phyloP scores from a whole-genome alignment of 2,113 vertebrate species.

The Pteruthius melanotis region DNA sequence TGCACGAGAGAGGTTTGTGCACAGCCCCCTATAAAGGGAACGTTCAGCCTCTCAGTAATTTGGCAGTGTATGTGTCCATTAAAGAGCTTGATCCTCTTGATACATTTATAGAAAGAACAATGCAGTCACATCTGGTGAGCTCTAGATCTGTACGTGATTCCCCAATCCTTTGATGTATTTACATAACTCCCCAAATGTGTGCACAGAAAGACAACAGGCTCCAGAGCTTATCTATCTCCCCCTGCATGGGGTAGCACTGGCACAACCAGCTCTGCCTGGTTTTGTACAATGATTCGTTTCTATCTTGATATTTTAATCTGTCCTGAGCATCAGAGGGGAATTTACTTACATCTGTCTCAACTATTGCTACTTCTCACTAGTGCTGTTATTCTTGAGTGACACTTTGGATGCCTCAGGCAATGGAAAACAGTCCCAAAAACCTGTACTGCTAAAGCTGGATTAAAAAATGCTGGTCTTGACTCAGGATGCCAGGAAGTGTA shows the following conservation, averaged over 20 bases:
- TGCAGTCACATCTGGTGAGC: not conserved
- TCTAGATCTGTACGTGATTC: not conserved
- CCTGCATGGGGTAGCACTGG: not conserved
- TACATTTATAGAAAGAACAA: not conserved
- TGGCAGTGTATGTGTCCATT: not conserved
- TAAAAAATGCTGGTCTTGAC: not conserved
- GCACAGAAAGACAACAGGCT: not conserved
- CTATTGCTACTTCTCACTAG: not conserved
- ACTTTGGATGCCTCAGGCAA: not conserved
- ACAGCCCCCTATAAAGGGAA: not conserved
- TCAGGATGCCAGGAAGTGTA: accelerated
- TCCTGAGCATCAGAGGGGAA: not conserved
- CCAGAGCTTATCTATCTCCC: not conserved
- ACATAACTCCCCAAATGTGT: not conserved
- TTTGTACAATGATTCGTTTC: not conserved
- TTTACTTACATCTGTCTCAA: not conserved
- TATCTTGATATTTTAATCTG: not conserved
- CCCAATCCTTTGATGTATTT: not conserved
- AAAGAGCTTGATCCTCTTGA: not conserved
- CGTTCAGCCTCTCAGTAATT: not conserved
- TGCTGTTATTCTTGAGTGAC: not conserved
- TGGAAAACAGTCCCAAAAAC: not conserved
- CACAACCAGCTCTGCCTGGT: not conserved
- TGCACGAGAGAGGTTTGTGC: accelerated
- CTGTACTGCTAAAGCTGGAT: not conserved